A percentile compares a stretch with the other conserved stretches of the same genome.
Evolutionary conservation across 2,113 vertebrate species (phyloP).

Genomic region (Sylvietta virens): DNA sequence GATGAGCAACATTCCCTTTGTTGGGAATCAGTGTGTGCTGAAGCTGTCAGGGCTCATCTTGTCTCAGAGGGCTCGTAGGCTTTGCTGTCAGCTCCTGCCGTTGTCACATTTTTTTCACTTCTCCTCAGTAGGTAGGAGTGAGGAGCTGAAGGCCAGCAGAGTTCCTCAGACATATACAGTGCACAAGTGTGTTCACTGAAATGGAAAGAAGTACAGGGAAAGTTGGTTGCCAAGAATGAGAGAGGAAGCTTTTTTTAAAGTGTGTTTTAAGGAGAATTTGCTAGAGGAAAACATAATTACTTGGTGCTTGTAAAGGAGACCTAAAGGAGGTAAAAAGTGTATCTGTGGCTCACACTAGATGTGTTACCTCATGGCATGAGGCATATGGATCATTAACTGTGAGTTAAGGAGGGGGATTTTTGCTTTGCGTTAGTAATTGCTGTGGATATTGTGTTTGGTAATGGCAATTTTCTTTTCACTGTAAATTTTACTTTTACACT

Average conservation of each 20-base stretch:
- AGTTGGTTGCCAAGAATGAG: neutral
- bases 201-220: neutral
- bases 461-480: neutral
- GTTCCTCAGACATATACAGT: neutral
- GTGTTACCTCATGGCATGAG: neutral
- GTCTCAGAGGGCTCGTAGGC: neutral
- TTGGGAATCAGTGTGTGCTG: neutral
- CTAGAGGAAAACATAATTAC: neutral
- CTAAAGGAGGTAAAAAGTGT: neutral
- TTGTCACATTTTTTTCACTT: constrained; percentile 33
- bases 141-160: constrained; percentile 50
- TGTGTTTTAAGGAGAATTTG: neutral
- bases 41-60: neutral
- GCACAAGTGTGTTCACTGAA: neutral
- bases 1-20: neutral
- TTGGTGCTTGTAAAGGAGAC: neutral
- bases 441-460: neutral
- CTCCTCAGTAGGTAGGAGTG: constrained; percentile 41
- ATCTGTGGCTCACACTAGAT: neutral
- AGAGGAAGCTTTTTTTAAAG: neutral
- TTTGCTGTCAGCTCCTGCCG: constrained; percentile 17
- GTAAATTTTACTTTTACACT: neutral
- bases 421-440: neutral
- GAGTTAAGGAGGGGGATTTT: neutral
- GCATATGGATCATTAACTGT: neutral